phyloP scores from a whole-genome alignment of 2,797 vertebrate genomes.

The Sorex maritimensis region DNA sequence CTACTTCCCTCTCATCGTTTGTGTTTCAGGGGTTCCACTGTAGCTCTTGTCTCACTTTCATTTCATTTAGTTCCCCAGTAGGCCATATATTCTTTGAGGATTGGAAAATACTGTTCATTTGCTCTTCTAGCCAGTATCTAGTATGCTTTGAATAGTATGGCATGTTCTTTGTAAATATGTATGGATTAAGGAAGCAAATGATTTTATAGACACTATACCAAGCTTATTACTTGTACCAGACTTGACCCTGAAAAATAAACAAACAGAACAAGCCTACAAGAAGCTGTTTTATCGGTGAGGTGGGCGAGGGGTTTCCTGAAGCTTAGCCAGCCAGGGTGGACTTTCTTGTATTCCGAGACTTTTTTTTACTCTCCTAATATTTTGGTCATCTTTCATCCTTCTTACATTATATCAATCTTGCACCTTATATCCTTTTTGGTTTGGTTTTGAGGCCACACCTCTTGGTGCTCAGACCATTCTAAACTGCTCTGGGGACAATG shows the following conservation, averaged over 20 bases:
- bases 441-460: too few relatives aligned
- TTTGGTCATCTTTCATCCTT: neutral
- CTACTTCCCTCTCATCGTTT: neutral
- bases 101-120: constrained; percentile 11
- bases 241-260: constrained; percentile 5
- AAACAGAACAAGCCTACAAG: constrained; percentile 31
- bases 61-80: constrained; percentile 12
- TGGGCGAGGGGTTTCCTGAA: constrained; percentile 36
- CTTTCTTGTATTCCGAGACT: constrained; percentile 30
- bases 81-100: neutral
- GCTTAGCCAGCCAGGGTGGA: neutral
- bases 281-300: constrained; percentile 48
- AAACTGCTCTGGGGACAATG: too few relatives aligned
- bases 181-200: constrained; percentile 47
- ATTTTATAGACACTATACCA: neutral
- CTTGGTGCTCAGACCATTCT: too few relatives aligned
- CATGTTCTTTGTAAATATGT: constrained; percentile 55
- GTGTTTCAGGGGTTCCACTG: neutral
- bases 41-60: neutral
- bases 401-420: neutral
- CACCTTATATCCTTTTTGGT: neutral
- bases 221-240: constrained; percentile 45
- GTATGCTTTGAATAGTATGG: neutral
- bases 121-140: neutral
- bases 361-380: constrained; percentile 17